A percentile compares a stretch with the other conserved stretches of the same genome.
Evolutionary conservation across 2,888 invertebrate species (phyloP).

Genomic region (Allolobophora icterica): DNA sequence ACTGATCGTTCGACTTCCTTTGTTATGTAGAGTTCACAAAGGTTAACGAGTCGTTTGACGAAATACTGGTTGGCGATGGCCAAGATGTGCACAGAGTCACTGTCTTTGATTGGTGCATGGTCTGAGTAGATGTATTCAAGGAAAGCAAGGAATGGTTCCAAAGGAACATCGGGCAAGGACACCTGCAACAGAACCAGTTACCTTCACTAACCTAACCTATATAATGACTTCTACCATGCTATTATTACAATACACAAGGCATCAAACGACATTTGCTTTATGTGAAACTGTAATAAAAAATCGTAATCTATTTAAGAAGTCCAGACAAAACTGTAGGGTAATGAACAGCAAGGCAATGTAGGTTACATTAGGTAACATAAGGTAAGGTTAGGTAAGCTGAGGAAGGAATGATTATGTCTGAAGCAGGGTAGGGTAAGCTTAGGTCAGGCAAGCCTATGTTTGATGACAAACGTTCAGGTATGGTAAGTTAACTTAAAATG

Average conservation of each 20-base stretch:
- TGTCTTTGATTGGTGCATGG: slow-evolving; percentile 59
- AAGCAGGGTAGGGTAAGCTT: background rate
- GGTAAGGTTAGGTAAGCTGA: too few species aligned
- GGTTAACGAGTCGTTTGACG: slow-evolving; percentile 54
- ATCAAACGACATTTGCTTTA: background rate
- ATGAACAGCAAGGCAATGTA: background rate
- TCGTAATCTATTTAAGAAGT: background rate
- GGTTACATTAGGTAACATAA: too few species aligned
- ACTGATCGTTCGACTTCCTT: slow-evolving; percentile 58
- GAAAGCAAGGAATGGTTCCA: slow-evolving; percentile 55
- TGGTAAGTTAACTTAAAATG: background rate
- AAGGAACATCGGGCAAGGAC: slow-evolving; percentile 50
- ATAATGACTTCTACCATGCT: background rate
- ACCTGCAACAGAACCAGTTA: slow-evolving; percentile 47
- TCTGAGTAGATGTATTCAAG: slow-evolving; percentile 62
- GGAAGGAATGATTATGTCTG: too few species aligned
- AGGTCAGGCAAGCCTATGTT: background rate
- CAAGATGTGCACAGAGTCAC: slow-evolving; percentile 56
- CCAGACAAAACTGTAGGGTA: background rate
- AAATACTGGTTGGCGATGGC: slow-evolving; percentile 58
- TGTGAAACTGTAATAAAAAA: background rate
- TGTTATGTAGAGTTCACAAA: slow-evolving; percentile 61
- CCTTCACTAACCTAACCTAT: background rate
- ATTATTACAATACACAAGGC: background rate
- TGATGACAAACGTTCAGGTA: background rate